phyloP scores from a whole-genome alignment of 2,113 vertebrate genomes.

The Dipodomys merriami region DNA sequence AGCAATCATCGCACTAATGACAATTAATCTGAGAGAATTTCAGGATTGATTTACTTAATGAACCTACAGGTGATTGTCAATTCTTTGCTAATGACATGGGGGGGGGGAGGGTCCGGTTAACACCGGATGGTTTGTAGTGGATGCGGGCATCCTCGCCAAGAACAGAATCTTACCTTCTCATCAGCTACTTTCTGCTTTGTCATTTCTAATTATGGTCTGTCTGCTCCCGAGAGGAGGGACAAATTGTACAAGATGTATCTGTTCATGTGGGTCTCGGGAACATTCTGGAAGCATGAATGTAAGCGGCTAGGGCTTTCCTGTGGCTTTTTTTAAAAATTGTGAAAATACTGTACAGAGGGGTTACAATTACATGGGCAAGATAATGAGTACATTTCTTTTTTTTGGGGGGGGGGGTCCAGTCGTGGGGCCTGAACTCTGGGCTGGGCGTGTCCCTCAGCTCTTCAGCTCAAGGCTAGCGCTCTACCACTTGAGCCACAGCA shows the following conservation, averaged over 20 bases:
- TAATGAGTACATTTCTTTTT: no score
- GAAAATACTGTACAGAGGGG: no score
- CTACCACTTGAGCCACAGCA: no score
- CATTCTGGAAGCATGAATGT: neutral
- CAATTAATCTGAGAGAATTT: conserved; percentile 83
- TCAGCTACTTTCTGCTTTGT: conserved; percentile 34
- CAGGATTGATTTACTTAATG: conserved; percentile 83
- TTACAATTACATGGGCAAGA: no score
- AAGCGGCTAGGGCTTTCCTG: neutral
- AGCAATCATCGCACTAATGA: conserved; percentile 81
- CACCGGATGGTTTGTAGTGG: conserved; percentile 74
- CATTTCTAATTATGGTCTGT: neutral
- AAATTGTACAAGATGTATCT: conserved; percentile 26
- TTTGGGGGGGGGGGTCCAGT: no score
- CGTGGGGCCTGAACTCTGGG: no score
- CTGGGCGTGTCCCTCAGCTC: no score
- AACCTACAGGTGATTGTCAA: conserved; percentile 81
- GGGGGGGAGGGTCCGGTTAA: conserved; percentile 75
- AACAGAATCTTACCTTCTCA: conserved; percentile 64
- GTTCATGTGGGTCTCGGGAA: conserved; percentile 26
- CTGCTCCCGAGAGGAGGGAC: neutral
- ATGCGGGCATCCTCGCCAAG: conserved; percentile 67
- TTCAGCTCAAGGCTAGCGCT: no score
- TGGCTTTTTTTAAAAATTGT: no score
- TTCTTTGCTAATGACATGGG: conserved; percentile 82